Base-by-base conservation (phyloP, 2,113 vertebrate species). In the Lasiurus borealis region DNA sequence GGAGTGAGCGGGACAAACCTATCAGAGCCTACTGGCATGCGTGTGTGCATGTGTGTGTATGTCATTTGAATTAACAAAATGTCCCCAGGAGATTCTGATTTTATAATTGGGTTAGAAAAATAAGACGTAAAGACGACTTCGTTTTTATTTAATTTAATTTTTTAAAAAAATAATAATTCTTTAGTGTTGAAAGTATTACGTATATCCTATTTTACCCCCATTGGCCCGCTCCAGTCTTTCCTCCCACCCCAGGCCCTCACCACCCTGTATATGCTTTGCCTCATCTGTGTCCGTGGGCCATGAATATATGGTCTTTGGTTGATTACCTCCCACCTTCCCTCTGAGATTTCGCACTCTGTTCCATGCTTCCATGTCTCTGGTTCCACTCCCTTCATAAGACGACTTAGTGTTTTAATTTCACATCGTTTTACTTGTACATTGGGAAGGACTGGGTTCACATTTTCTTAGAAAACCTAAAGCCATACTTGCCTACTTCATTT, bases 31-130 rank as follows among this genome's bases (percentile, higher is more conserved):
- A 19, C 7, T 29, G 27, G 59, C 52, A 23, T 52, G 59, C 23
- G 57, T 62, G 23, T 8, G 72, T 16, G 40, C 9, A 25, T 31
- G 27, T 31, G 31, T 52, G 25, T 85, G 1, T 52, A 13, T 88
- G 12, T 57, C 62, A 52, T 73, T 46, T 73, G 31, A 88, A 40
- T 88, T 59, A 73, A 83, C 52, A 89, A 15, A n/a, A 57, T 48
- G 25, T 72, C 29, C n/a, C 40, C 9, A 77, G 54, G 93, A 88
- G 31, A 89, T 27, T 91, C 50, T 62, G 15, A 44, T 34, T 87
- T 95, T 93, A 36, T 52, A 93, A 13, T 89, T 95, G 62, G 52
- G 12, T 78, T 95, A 76, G 84, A 77, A 86, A 95, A 83, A 40
- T 76, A 46, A 18, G 73, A 54, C 8, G 11, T 57, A 76, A 50